Conservation (phyloP, 2,113 vertebrate genomes). For the Paracyprichromis sp. region DNA sequence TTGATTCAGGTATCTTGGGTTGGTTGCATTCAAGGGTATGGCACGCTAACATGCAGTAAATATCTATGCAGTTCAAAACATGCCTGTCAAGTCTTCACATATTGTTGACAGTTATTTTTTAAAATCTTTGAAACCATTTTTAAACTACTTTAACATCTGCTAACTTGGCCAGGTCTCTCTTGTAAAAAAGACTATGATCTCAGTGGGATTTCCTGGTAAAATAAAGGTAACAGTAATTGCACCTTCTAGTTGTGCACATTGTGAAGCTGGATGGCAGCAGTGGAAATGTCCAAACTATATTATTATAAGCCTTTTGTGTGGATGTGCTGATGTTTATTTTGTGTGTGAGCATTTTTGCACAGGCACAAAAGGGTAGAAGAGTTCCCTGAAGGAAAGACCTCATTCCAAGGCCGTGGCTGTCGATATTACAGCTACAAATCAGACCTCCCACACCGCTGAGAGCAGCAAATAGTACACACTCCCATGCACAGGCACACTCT, state of each 20-base stretch:
- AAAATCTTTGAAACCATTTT: neutral
- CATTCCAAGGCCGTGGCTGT: constrained; percentile 50
- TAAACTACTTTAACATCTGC: neutral
- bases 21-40: neutral
- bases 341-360: constrained; percentile 4
- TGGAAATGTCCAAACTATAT: neutral
- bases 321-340: neutral
- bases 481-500: neutral
- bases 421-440: constrained; percentile 70
- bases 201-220: neutral
- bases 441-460: constrained; percentile 51
- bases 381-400: constrained; percentile 60
- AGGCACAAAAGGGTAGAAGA: constrained; percentile 5
- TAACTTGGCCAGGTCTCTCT: neutral
- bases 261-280: neutral
- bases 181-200: neutral
- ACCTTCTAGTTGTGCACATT: neutral
- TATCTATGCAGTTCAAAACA: neutral
- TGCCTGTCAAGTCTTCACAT: neutral
- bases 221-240: neutral
- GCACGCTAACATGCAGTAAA: neutral
- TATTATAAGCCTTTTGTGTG: neutral
- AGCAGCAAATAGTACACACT: constrained; percentile 28
- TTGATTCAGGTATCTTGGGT: neutral
- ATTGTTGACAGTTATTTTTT: neutral